Conservation (phyloP, 2,888 invertebrate genomes). For the Acleris emargana region DNA sequence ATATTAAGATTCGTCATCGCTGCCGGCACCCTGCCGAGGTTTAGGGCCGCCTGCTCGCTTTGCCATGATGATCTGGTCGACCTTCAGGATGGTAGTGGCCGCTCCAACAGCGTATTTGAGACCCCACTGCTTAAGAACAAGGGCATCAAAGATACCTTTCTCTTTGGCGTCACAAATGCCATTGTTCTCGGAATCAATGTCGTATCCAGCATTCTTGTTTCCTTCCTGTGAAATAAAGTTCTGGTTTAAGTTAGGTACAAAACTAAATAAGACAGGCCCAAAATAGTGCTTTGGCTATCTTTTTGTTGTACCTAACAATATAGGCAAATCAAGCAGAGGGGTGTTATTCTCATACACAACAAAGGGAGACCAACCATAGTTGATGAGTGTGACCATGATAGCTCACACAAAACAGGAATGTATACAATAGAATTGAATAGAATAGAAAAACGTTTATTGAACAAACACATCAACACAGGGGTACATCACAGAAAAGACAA, state of each 20-base stretch:
- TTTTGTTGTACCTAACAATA: no score
- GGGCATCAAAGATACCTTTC: slow-evolving; percentile 92
- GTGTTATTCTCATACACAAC: no score
- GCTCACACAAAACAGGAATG: no score
- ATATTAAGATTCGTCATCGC: slow-evolving; percentile 89
- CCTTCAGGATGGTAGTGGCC: slow-evolving; percentile 95
- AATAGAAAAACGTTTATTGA: no score
- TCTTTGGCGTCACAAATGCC: slow-evolving; percentile 89
- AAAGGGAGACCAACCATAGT: no score
- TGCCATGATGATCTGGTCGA: slow-evolving; percentile 99
- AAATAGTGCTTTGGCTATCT: neutral
- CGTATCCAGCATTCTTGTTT: slow-evolving; percentile 91
- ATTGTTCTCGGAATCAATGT: slow-evolving; percentile 91
- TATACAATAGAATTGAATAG: no score
- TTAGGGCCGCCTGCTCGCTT: slow-evolving; percentile 98
- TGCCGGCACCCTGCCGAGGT: slow-evolving; percentile 85
- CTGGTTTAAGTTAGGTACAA: neutral
- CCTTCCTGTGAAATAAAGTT: slow-evolving; percentile 82
- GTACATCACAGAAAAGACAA: no score
- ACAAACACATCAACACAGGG: no score
- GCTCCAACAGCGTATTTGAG: slow-evolving; percentile 97
- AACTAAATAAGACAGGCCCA: neutral
- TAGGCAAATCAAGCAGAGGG: no score
- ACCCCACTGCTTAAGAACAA: slow-evolving; percentile 94
- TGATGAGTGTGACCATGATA: no score